phyloP scores from a whole-genome alignment of 2,888 invertebrate genomes.

The Gari tellinella region DNA sequence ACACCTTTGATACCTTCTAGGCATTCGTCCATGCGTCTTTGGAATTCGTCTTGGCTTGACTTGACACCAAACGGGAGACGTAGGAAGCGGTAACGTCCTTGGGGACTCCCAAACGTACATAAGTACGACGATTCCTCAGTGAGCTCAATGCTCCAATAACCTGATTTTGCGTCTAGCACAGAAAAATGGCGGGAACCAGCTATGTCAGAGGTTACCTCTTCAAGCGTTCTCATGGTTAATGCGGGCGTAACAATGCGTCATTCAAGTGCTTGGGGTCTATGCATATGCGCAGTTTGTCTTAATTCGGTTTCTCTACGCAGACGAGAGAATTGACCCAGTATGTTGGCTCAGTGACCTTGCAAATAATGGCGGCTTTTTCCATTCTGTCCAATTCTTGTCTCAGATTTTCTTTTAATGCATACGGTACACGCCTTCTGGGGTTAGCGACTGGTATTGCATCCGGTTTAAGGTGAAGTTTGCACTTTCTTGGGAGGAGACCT shows the following conservation, averaged over 20 bases:
- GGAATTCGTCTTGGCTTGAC: conserved; percentile 46
- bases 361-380: conserved; percentile 20
- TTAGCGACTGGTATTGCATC: conserved; percentile 19
- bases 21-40: conserved; percentile 32
- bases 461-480: conserved; percentile 11
- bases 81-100: conserved; percentile 26
- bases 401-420: conserved; percentile 19
- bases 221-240: conserved; percentile 55
- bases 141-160: conserved; percentile 47
- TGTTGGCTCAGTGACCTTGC: no score
- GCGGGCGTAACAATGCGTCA: conserved; percentile 37
- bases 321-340: no score
- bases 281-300: no score
- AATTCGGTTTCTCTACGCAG: conserved; percentile 31
- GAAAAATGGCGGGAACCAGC: conserved; percentile 21
- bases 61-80: conserved; percentile 59
- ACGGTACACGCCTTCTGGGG: conserved; percentile 24
- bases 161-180: conserved; percentile 20
- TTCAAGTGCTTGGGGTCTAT: no score
- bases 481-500: conserved; percentile 31
- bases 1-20: conserved; percentile 45
- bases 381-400: conserved; percentile 25
- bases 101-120: conserved; percentile 40
- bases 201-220: conserved; percentile 44
- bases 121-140: conserved; percentile 21